Evolutionary conservation across 2,888 invertebrate species (phyloP).

Genomic region (Oscheius myriophilus): DNA sequence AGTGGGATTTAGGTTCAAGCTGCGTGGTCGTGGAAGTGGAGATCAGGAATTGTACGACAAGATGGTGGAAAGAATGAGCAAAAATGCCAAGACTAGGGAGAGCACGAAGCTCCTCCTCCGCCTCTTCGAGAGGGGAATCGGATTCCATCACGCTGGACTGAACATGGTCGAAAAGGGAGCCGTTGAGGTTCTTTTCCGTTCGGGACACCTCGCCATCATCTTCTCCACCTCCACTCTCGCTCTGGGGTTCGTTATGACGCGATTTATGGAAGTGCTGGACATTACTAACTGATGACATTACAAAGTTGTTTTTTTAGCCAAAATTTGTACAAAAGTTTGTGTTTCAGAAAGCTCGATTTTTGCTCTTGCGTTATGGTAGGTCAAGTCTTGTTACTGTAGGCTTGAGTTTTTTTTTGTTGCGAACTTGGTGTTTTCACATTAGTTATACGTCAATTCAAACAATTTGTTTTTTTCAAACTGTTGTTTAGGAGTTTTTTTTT

Average conservation of each 20-base stretch:
- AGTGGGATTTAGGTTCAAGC: constrained; percentile 52
- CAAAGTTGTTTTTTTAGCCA: background rate
- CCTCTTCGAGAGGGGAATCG: constrained; percentile 68
- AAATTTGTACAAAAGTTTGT: too few relatives aligned
- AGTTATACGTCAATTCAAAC: too few relatives aligned
- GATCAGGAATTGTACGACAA: constrained; percentile 64
- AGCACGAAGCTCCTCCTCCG: constrained; percentile 51
- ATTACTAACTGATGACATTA: background rate
- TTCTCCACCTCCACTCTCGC: constrained; percentile 69
- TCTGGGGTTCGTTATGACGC: constrained; percentile 56
- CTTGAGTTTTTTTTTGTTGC: too few relatives aligned
- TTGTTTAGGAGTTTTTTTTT: too few relatives aligned
- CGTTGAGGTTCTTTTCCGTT: constrained; percentile 68
- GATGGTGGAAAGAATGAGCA: constrained; percentile 57
- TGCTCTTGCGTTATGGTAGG: too few relatives aligned
- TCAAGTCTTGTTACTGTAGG: too few relatives aligned
- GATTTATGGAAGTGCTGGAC: background rate
- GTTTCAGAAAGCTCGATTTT: too few relatives aligned
- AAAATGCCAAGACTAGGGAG: constrained; percentile 45
- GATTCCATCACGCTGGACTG: constrained; percentile 68
- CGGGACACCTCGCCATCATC: constrained; percentile 64
- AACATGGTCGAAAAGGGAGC: constrained; percentile 63
- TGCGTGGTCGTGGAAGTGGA: constrained; percentile 52
- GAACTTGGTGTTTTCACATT: too few relatives aligned
- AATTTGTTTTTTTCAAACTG: too few relatives aligned